Conservation (phyloP, 2,888 invertebrate genomes). For the Xylocampa areola region DNA sequence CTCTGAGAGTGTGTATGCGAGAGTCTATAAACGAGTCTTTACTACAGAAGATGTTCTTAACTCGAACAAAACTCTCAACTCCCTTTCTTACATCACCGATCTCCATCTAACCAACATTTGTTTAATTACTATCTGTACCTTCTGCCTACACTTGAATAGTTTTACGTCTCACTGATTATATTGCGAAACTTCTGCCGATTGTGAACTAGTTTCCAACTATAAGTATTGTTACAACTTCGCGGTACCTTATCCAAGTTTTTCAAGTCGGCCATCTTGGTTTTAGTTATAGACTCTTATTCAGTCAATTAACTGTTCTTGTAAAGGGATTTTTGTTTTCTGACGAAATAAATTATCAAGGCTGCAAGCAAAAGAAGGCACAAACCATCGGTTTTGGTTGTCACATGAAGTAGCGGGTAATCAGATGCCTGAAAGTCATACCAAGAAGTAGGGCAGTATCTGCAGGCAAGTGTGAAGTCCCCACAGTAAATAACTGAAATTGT, state of each 20-base stretch:
- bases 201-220: constrained; percentile 14
- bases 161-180: constrained; percentile 23
- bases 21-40: too few species aligned
- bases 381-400: too few species aligned
- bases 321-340: neutral
- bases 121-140: constrained; percentile 23
- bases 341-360: too few species aligned
- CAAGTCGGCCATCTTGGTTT: constrained; percentile 11
- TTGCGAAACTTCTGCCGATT: constrained; percentile 23
- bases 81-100: neutral
- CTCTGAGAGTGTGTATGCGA: too few species aligned
- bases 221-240: constrained; percentile 14
- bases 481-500: too few species aligned
- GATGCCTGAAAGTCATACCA: too few species aligned
- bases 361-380: too few species aligned
- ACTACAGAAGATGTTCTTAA: too few species aligned
- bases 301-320: neutral
- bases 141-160: constrained; percentile 20
- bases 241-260: neutral
- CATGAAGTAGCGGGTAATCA: too few species aligned
- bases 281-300: constrained; percentile 4
- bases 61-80: too few species aligned
- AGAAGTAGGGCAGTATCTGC: too few species aligned
- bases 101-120: constrained; percentile 10
- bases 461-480: too few species aligned